Base-by-base conservation (phyloP, 2,797 vertebrate species). In the Bovichtus variegatus region DNA sequence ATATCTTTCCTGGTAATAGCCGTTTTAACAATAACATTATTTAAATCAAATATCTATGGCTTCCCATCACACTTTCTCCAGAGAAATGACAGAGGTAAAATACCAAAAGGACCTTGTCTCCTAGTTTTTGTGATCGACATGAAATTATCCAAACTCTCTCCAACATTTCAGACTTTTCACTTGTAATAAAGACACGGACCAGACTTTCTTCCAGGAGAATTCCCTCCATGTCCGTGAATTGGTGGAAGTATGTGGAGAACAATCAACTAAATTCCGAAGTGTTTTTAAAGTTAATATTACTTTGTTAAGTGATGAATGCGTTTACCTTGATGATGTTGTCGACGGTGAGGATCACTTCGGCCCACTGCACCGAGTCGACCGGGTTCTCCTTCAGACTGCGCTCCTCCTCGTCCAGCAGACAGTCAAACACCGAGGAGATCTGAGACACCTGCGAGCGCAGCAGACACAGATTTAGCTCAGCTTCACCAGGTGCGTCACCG, bases 321-420 rank as follows among this genome's bases (percentile, higher is more conserved):
- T 67, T 51, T 93, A 98, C 98, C 97, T 98, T 98, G 61, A 99
- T 92, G 78, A 98, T 93, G 71, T 43, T 95, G 93, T 98, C 98
- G 88, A 97, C 94, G 0, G 90, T 91, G 46, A 98, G 78, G 57
- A 97, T 95, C 61, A 94, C 95, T 21, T 98, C 95, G 0, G 96
- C 96, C 97, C 97, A 99, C 76, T 97, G 96, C 44, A 93, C 78
- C 0, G 97, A 96, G 44, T 96, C 96, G 0, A 96, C 66, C 0
- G 93, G 86, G 6, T 74, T 90, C 34, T 96, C 96, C 86, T 95
- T 96, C 81, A 99, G 92, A 55, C 93, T 92, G 43, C 94, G 94
- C 71, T 98, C 97, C 85, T 99, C 97, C 5, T 97, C 96, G 64
- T 98, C 97, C 75, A 99, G 89, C 62, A 99, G 92, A 65, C 96